phyloP scores from a whole-genome alignment of 2,888 invertebrate genomes.

The Urechis unicinctus region DNA sequence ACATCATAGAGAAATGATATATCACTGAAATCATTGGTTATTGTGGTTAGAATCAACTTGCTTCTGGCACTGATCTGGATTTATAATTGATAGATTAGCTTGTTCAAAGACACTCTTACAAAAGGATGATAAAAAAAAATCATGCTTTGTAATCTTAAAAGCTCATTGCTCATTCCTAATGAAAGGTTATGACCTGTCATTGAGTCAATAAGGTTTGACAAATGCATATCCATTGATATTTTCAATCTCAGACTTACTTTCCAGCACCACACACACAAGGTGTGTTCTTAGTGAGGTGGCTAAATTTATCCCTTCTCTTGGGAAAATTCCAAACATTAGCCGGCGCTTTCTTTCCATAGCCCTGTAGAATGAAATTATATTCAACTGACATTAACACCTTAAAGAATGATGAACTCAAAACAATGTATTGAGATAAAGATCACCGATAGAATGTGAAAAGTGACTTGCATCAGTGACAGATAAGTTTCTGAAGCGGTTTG shows the following conservation, averaged over 20 bases:
- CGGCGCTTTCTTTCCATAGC: slow-evolving; percentile 28
- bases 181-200: slow-evolving; percentile 4
- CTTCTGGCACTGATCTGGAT: no score
- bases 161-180: no score
- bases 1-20: slow-evolving; percentile 51
- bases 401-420: no score
- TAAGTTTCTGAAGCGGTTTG: slow-evolving; percentile 30
- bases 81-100: no score
- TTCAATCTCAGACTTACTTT: no score
- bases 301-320: slow-evolving; percentile 41
- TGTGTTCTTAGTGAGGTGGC: slow-evolving; percentile 45
- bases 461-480: slow-evolving; percentile 14
- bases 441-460: not conserved
- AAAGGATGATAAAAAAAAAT: no score
- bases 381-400: no score
- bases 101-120: no score
- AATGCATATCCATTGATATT: no score
- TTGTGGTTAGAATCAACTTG: no score
- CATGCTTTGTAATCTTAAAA: no score
- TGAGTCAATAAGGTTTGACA: no score
- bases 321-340: slow-evolving; percentile 45
- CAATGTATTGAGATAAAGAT: not conserved
- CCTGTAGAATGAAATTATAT: slow-evolving; percentile 4
- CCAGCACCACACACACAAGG: slow-evolving; percentile 50
- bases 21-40: slow-evolving; percentile 44